phyloP scores from a whole-genome alignment of 2,113 vertebrate species.

The Python bivittatus region DNA sequence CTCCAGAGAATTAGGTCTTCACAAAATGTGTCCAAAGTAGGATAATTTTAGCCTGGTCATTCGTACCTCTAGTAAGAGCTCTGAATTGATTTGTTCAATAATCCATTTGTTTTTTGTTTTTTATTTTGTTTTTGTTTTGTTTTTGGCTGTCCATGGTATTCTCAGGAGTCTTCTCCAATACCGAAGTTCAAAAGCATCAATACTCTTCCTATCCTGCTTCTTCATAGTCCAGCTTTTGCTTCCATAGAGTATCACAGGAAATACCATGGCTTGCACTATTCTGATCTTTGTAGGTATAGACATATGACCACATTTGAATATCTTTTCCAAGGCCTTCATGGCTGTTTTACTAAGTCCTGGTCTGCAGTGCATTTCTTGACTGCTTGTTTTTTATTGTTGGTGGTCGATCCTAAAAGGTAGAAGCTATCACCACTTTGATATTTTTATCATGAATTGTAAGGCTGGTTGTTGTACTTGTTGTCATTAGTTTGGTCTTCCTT shows the following conservation, averaged over 20 bases:
- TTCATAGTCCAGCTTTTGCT: no score
- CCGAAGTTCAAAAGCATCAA: no score
- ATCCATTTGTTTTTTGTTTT: no score
- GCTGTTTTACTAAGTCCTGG: not conserved
- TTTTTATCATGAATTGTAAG: not conserved
- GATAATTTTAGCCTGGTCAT: no score
- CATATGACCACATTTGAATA: not conserved
- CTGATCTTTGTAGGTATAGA: not conserved
- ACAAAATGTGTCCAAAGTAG: no score
- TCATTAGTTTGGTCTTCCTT: not conserved
- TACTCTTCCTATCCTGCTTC: no score
- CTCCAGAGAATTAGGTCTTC: no score
- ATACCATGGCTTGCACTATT: not conserved
- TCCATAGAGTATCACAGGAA: not conserved
- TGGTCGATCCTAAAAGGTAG: not conserved
- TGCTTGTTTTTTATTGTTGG: not conserved
- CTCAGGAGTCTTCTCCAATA: no score
- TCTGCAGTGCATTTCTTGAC: not conserved
- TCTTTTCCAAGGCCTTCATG: not conserved
- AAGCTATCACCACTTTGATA: not conserved
- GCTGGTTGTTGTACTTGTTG: not conserved
- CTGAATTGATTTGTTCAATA: no score
- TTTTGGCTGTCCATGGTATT: no score
- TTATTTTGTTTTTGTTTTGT: no score
- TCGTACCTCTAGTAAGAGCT: no score